Evolutionary conservation across 2,888 invertebrate species (phyloP).

Genomic region (Oscheius sp.): DNA sequence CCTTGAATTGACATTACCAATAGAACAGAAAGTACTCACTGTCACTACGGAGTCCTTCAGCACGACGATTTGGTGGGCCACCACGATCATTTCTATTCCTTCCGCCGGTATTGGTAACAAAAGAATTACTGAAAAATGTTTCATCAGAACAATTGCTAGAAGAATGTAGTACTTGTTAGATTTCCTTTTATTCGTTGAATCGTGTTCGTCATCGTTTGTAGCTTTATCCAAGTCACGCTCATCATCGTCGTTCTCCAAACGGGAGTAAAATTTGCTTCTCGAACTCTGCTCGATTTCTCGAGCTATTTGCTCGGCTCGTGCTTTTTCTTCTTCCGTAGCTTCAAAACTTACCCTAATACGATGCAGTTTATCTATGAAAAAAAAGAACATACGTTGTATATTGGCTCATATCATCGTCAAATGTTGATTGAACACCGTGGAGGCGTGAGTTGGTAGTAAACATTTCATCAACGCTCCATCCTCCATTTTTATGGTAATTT

Average conservation of each 20-base stretch:
- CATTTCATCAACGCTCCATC: constrained; percentile 95
- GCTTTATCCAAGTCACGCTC: constrained; percentile 74
- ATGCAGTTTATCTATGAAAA: background rate
- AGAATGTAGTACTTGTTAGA: background rate
- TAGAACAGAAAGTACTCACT: constrained; percentile 18
- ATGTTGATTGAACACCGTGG: constrained; percentile 87
- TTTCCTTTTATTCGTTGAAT: constrained; percentile 3
- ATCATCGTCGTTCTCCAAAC: constrained; percentile 83
- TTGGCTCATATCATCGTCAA: constrained; percentile 88
- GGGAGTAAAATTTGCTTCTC: constrained; percentile 84
- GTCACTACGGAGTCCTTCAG: constrained; percentile 44
- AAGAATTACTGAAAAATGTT: background rate
- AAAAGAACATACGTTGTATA: constrained; percentile 80
- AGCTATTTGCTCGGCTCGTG: constrained; percentile 89
- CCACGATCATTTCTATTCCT: constrained; percentile 24
- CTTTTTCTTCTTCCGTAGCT: constrained; percentile 87
- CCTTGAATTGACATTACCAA: background rate
- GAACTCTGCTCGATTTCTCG: constrained; percentile 91
- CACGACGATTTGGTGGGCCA: constrained; percentile 41
- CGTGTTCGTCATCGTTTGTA: constrained; percentile 50
- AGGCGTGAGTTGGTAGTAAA: constrained; percentile 90
- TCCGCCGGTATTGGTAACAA: background rate
- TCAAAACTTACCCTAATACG: constrained; percentile 81
- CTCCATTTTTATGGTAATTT: constrained; percentile 42
- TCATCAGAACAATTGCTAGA: no score